Evolutionary conservation across 2,888 invertebrate species (phyloP).

Genomic region (Ornithoptera priamus): DNA sequence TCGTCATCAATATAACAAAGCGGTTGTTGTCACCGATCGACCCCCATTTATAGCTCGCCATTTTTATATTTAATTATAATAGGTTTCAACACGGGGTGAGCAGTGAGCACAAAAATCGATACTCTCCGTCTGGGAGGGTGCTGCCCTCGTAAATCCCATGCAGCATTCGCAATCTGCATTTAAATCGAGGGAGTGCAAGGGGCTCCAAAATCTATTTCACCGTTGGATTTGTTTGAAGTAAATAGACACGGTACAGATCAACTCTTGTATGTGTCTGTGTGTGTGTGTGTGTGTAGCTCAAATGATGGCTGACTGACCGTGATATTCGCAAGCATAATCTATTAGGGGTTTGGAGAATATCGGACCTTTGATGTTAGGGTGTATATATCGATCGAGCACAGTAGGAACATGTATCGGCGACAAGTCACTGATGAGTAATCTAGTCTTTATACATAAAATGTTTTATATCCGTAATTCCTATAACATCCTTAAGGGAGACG

Average conservation of each 20-base stretch:
- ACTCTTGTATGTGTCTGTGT: not conserved
- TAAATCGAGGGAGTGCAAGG: conserved; percentile 34
- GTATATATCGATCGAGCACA: too few species aligned
- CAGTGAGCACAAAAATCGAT: conserved; percentile 61
- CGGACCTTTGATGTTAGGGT: too few species aligned
- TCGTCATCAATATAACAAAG: too few species aligned
- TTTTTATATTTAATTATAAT: conserved; percentile 16
- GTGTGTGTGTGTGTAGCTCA: not conserved
- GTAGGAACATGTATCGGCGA: too few species aligned
- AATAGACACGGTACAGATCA: not conserved
- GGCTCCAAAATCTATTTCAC: conserved; percentile 14
- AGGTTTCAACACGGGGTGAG: conserved; percentile 20
- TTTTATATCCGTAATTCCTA: too few species aligned
- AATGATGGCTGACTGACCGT: too few species aligned
- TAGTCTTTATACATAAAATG: too few species aligned
- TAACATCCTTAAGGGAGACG: too few species aligned
- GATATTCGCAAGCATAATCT: too few species aligned
- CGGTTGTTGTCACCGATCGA: too few species aligned
- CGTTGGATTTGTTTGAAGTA: conserved; percentile 2
- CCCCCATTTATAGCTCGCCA: not conserved
- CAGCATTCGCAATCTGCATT: conserved; percentile 55
- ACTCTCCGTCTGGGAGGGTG: conserved; percentile 66
- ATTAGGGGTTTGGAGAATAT: too few species aligned
- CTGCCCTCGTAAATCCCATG: conserved; percentile 52
- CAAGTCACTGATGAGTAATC: too few species aligned